phyloP scores from a whole-genome alignment of 2,113 vertebrate species.

The Mustela nigripes region DNA sequence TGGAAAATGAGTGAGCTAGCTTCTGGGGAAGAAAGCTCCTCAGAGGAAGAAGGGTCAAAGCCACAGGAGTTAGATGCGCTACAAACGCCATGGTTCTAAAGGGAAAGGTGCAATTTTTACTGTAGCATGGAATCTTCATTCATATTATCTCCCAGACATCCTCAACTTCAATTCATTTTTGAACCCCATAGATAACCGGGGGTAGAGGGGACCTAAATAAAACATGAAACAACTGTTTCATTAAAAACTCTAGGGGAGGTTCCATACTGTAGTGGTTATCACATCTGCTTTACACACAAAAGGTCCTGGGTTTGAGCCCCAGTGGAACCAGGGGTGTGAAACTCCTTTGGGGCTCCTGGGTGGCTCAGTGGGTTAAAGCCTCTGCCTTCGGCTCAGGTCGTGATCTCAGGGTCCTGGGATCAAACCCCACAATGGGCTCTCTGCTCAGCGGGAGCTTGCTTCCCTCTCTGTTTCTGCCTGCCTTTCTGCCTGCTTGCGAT shows the following conservation, averaged over 20 bases:
- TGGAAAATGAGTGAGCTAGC: not conserved
- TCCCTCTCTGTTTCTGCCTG: no score
- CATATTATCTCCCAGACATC: not conserved
- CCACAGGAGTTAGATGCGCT: not conserved
- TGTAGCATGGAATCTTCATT: not conserved
- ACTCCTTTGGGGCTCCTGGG: accelerated
- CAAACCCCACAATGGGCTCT: no score
- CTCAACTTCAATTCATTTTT: not conserved
- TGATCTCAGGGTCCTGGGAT: no score
- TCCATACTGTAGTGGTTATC: constrained; percentile 99
- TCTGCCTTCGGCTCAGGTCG: no score
- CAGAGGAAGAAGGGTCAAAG: not conserved
- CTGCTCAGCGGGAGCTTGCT: no score
- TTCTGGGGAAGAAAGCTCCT: not conserved
- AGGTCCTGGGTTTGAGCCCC: constrained; percentile 99
- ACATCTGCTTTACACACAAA: constrained; percentile 99
- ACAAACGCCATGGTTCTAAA: not conserved
- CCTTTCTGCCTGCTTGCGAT: no score
- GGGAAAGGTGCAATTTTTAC: not conserved
- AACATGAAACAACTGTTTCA: not conserved
- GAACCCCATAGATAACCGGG: not conserved
- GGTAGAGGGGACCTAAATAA: not conserved
- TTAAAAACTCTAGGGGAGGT: constrained; percentile 83
- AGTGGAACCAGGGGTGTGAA: accelerated
- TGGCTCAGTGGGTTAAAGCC: no score